These are phyloP conservation scores for Pachyrhynchus sulphureomaculatus DNA, from an alignment of 1,140 invertebrate species.

Conservation along the genomic window DNA sequence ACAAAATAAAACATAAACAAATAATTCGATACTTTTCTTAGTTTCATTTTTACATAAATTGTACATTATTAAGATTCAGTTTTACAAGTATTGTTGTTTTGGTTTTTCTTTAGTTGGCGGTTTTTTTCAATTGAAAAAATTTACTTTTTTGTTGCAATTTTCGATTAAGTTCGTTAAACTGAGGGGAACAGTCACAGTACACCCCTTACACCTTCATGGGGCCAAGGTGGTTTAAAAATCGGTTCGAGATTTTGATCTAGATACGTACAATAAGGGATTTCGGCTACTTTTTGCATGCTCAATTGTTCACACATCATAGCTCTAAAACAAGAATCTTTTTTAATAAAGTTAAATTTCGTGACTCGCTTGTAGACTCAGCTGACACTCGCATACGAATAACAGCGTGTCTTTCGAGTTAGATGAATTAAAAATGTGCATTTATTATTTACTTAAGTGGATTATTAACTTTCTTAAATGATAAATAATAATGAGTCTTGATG, in stretches of 20 bases:
- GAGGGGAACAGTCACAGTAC: slow-evolving; percentile 41
- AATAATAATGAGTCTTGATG: no score
- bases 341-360: no score
- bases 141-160: slow-evolving; percentile 13
- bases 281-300: slow-evolving; percentile 43
- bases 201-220: slow-evolving; percentile 39
- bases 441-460: no score
- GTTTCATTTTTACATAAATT: no score
- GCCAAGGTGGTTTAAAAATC: slow-evolving; percentile 41
- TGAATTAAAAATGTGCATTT: no score
- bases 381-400: no score
- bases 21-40: no score
- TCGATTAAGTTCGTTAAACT: slow-evolving; percentile 22
- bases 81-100: not conserved
- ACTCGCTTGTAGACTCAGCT: no score
- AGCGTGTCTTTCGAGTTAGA: no score
- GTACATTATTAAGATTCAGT: no score
- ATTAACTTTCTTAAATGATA: no score
- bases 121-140: not conserved
- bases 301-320: slow-evolving; percentile 44
- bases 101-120: not conserved
- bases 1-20: no score
- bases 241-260: slow-evolving; percentile 39
- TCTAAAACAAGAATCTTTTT: slow-evolving; percentile 36
- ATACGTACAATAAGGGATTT: slow-evolving; percentile 46